Evolutionary conservation across 2,113 vertebrate genomes (phyloP).

Genomic region (Grammatotria lemairii): DNA sequence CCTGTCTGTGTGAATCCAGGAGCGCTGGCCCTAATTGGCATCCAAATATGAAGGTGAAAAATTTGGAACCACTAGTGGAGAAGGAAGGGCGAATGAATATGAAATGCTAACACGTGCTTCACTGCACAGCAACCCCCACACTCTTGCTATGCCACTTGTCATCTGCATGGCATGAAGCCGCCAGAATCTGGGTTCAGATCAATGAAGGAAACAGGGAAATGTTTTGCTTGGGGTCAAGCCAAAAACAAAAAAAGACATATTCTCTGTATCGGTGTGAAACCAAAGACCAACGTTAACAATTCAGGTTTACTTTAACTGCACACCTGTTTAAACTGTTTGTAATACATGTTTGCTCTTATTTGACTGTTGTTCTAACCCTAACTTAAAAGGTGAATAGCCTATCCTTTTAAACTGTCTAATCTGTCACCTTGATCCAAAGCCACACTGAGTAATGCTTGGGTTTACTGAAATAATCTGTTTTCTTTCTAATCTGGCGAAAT

Average conservation of each 20-base stretch:
- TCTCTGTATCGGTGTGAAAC: neutral
- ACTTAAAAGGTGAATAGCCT: neutral
- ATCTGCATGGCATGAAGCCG: conserved; percentile 61
- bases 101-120: conserved; percentile 57
- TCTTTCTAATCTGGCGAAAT: conserved; percentile 61
- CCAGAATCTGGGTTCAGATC: conserved; percentile 24
- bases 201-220: neutral
- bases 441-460: conserved; percentile 3
- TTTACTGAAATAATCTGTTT: conserved; percentile 10
- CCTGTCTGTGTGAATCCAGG: conserved; percentile 19
- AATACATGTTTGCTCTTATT: neutral
- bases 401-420: neutral
- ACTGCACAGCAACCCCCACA: conserved; percentile 27
- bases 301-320: neutral
- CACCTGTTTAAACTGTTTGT: neutral
- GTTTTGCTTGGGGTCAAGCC: conserved; percentile 60
- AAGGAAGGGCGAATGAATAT: conserved; percentile 66
- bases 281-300: neutral
- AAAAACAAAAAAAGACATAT: neutral
- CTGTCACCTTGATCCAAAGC: neutral
- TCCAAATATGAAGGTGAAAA: neutral
- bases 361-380: neutral
- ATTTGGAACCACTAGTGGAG: neutral
- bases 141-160: conserved; percentile 29
- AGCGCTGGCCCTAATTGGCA: conserved; percentile 28